These are phyloP conservation scores for Solea solea DNA, from an alignment of 2,113 vertebrate genomes.

Conservation along the genomic window DNA sequence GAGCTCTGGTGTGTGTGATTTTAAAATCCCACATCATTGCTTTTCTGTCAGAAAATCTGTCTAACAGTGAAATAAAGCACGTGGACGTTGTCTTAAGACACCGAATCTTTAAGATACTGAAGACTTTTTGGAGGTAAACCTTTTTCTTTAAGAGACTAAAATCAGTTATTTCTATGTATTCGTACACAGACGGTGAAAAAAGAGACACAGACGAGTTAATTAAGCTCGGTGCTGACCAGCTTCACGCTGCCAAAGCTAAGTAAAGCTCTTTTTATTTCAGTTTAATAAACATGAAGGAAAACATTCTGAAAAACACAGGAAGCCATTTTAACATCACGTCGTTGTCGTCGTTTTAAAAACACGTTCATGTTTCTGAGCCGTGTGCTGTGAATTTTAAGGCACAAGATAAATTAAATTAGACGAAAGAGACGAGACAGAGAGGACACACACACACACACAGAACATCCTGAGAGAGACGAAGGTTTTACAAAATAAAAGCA, in stretches of 20 bases:
- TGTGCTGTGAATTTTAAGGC: slow-evolving; percentile 80
- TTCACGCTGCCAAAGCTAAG: slow-evolving; percentile 42
- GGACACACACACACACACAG: neutral
- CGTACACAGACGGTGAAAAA: neutral
- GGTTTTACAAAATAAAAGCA: slow-evolving; percentile 10
- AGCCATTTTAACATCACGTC: neutral
- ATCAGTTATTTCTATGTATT: too few species aligned
- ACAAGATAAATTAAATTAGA: slow-evolving; percentile 82
- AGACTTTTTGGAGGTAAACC: too few species aligned
- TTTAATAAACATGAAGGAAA: slow-evolving; percentile 61
- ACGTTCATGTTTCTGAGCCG: slow-evolving; percentile 35
- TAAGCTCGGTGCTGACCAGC: slow-evolving; percentile 10
- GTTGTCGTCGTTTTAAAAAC: neutral
- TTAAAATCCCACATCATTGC: too few species aligned
- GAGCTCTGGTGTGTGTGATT: too few species aligned
- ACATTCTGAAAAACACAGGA: slow-evolving; percentile 37
- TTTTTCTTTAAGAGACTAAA: too few species aligned
- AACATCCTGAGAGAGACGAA: slow-evolving; percentile 10
- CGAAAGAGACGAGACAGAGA: slow-evolving; percentile 42
- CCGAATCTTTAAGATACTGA: too few species aligned
- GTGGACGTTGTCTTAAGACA: too few species aligned
- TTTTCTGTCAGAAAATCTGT: too few species aligned
- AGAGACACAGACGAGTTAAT: neutral
- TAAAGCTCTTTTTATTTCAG: slow-evolving; percentile 74
- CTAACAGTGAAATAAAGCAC: too few species aligned